Evolutionary conservation across 2,888 invertebrate species (phyloP), one percentile per base, ranked within the genome.

Genomic region (Bruchidius siliquastri): DNA sequence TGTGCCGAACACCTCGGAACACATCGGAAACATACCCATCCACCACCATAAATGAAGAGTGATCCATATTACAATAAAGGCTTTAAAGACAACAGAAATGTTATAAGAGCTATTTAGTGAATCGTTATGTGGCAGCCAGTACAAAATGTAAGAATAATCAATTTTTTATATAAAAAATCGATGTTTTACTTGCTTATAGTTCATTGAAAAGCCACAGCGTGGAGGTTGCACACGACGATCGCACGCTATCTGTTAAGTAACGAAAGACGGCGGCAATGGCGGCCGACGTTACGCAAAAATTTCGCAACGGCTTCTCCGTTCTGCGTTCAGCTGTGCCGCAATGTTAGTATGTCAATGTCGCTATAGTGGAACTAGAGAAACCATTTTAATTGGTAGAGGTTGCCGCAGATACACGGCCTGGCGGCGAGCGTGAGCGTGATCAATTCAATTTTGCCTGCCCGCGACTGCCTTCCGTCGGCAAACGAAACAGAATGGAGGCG

Each of bases 321-420:
- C 49, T 49, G 49, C 49, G 49, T 49, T 49, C 49, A 49, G 49
- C 49, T 13, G 49, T 49, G 76, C 77, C 77, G 76, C 81, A 81
- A 81, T 81, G 81, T 81, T 80, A 81, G 77, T 80, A 78, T 80
- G 81, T 79, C 81, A 81, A 81, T 81, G 81, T 78, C 80, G 79
- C 74, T 78, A 77, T 77, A 77, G 77, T 76, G 74, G 73, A 77
- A 75, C 73, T 49, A 49, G 49, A 72, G 75, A 74, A 75, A 75
- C 74, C 73, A 75, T 72, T 77, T 75, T 73, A 76, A 74, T 73
- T 71, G 72, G 71, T 75, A 74, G 72, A 74, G 74, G 68, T 71
- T 74, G 72, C 72, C 71, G 74, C 72, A 74, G 72, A 72, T 67
- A 72, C 70, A 32, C 71, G 20, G 26, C 49, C 13, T 4, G 6